phyloP scores from a whole-genome alignment of 2,797 vertebrate species.

The Yasuhikotakia modesta region DNA sequence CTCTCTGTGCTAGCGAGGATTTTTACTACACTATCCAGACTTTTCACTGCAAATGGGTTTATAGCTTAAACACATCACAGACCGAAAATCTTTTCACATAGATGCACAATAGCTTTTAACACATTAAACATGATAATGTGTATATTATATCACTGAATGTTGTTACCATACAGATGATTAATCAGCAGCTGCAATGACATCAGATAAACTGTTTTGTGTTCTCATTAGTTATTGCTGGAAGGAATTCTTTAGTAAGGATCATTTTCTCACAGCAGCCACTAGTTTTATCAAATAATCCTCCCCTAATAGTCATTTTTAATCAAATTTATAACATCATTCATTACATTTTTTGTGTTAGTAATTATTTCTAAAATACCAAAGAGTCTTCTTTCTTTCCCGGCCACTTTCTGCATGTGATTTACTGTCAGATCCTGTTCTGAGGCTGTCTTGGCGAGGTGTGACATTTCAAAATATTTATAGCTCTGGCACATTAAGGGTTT shows the following conservation, averaged over 20 bases:
- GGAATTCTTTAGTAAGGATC: constrained; percentile 83
- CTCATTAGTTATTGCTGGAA: constrained; percentile 80
- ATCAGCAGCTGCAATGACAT: constrained; percentile 83
- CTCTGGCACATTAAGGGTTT: constrained; percentile 98
- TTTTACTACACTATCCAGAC: too few species aligned
- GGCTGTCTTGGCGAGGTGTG: constrained; percentile 97
- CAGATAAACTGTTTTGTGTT: constrained; percentile 78
- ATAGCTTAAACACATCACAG: too few species aligned
- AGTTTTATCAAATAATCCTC: constrained; percentile 99
- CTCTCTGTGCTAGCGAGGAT: too few species aligned
- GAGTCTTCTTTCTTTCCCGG: constrained; percentile 92
- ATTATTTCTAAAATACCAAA: constrained; percentile 99
- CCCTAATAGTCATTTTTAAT: constrained; percentile 94
- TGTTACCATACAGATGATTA: constrained; percentile 64
- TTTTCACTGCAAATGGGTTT: too few species aligned
- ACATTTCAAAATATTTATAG: constrained; percentile 99
- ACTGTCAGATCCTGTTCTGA: constrained; percentile 86
- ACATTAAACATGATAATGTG: too few species aligned
- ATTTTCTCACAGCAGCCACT: constrained; percentile 86
- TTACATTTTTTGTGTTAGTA: constrained; percentile 99
- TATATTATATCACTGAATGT: not conserved
- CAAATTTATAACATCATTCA: constrained; percentile 97
- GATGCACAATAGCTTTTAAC: too few species aligned
- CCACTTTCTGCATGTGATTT: constrained; percentile 91
- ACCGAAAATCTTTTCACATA: too few species aligned